A percentile compares a stretch with the other conserved stretches of the same genome.
phyloP scores from a whole-genome alignment of 2,113 vertebrate genomes.

The Mustela nigripes region DNA sequence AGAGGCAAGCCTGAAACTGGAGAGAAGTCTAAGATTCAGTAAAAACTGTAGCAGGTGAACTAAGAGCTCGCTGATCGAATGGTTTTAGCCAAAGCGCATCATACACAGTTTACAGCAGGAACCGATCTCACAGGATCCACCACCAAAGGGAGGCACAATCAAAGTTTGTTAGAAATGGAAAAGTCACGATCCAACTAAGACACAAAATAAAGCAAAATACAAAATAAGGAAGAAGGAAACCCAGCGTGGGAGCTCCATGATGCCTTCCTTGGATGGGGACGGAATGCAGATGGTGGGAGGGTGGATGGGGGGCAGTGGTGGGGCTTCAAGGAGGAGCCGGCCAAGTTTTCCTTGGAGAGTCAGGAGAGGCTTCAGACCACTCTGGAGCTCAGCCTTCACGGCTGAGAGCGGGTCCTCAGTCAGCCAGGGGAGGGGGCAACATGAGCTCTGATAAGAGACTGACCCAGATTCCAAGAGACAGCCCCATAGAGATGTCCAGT shows the following conservation, averaged over 20 bases:
- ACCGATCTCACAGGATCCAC: background rate
- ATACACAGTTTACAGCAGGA: background rate
- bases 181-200: background rate
- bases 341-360: background rate
- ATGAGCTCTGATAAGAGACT: background rate
- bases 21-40: background rate
- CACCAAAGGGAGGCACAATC: background rate
- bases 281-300: background rate
- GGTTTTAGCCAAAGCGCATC: background rate
- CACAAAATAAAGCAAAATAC: background rate
- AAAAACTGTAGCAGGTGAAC: background rate
- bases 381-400: background rate
- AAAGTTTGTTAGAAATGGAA: background rate
- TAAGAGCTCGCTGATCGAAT: background rate
- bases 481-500: background rate
- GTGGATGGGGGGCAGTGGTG: background rate
- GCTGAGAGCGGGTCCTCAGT: background rate
- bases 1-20: background rate
- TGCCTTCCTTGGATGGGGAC: background rate
- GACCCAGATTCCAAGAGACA: background rate
- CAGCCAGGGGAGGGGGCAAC: background rate
- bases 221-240: background rate
- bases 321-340: background rate
- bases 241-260: fast-evolving
- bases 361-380: background rate